phyloP scores from a whole-genome alignment of 2,113 vertebrate genomes.

The Sclerurus mexicanus region DNA sequence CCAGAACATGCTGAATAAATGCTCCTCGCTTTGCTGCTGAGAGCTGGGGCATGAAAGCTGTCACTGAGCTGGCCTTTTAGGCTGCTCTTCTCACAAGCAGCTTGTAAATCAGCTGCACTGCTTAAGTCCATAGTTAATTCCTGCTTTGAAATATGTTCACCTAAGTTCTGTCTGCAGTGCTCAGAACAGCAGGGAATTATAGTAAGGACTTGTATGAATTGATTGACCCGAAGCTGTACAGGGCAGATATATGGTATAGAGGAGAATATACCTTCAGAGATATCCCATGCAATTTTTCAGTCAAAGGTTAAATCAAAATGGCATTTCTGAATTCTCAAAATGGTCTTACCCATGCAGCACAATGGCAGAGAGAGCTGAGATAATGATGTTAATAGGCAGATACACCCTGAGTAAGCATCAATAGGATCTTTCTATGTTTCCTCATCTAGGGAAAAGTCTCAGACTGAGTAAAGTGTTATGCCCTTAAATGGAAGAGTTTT shows the following conservation, averaged over 20 bases:
- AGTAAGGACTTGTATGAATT: not conserved
- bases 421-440: not conserved
- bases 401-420: not conserved
- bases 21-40: not conserved
- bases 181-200: not conserved
- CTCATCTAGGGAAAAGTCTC: not conserved
- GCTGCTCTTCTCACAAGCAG: not conserved
- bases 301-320: not conserved
- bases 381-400: not conserved
- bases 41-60: not conserved
- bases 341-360: not conserved
- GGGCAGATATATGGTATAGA: not conserved
- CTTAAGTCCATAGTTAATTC: not conserved
- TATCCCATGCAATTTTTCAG: not conserved
- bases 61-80: not conserved
- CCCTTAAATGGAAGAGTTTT: not conserved
- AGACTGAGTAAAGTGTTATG: not conserved
- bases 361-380: not conserved
- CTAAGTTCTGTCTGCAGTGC: not conserved
- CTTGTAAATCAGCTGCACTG: not conserved
- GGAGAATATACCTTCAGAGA: not conserved
- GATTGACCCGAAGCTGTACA: not conserved
- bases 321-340: not conserved
- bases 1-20: not conserved
- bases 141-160: not conserved